These are phyloP conservation scores for Tetramorium simillimum DNA, from an alignment of 1,140 invertebrate genomes.

Conservation along the genomic window DNA sequence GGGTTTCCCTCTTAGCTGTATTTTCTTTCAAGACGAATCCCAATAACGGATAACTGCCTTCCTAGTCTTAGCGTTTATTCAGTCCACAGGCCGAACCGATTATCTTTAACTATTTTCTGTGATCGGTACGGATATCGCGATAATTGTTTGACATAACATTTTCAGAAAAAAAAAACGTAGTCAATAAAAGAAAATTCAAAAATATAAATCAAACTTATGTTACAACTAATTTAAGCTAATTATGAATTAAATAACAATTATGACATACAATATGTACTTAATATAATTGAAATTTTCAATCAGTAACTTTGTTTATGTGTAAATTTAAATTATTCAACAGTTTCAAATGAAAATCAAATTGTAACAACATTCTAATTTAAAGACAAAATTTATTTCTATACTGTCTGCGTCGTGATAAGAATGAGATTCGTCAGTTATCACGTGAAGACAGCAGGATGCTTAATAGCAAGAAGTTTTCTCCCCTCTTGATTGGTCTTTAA, in stretches of 20 bases:
- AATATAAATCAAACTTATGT: neutral
- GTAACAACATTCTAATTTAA: neutral
- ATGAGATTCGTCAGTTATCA: constrained; percentile 19
- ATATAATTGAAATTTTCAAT: neutral
- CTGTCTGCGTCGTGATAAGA: neutral
- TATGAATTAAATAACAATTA: neutral
- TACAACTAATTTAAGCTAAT: neutral
- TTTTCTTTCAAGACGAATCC: constrained; percentile 36
- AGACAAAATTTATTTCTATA: neutral
- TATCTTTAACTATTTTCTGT: neutral
- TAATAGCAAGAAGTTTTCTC: constrained; percentile 9
- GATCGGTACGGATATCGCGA: neutral
- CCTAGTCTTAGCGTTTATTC: constrained; percentile 46
- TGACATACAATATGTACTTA: neutral
- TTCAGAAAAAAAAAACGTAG: neutral
- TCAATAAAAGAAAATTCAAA: neutral
- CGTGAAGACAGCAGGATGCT: constrained; percentile 1
- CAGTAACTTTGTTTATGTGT: neutral
- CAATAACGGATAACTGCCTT: constrained; percentile 20
- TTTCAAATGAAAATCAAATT: neutral
- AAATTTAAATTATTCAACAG: neutral
- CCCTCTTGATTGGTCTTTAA: neutral
- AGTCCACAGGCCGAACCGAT: neutral
- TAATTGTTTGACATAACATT: neutral
- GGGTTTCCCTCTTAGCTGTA: neutral